A percentile compares a stretch with the other conserved stretches of the same genome.
Conservation (phyloP, 2,797 vertebrate species). For the Selene dorsalis region DNA sequence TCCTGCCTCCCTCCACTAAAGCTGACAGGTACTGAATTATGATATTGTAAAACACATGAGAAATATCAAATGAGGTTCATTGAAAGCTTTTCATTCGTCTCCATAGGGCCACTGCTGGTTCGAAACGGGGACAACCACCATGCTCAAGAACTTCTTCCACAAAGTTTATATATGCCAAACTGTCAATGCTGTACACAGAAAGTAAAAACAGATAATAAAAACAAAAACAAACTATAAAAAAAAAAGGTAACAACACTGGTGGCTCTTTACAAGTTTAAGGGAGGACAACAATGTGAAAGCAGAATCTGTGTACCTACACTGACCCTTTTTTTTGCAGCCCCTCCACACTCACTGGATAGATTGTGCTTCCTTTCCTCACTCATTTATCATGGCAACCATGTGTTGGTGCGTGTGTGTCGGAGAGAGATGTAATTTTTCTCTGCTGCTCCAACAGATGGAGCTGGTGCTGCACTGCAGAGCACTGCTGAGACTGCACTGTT, state of each 20-base stretch:
- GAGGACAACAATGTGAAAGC: background rate
- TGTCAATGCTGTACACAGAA: background rate
- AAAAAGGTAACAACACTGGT: background rate
- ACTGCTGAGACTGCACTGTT: background rate
- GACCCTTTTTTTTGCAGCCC: slow-evolving; percentile 17
- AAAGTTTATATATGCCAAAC: background rate
- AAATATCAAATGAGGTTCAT: slow-evolving; percentile 47
- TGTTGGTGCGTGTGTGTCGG: no score
- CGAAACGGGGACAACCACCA: slow-evolving; percentile 9
- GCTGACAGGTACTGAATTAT: slow-evolving; percentile 61
- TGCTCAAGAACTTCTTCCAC: background rate
- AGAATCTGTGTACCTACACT: slow-evolving; percentile 7
- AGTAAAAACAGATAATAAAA: background rate
- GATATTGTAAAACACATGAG: slow-evolving; percentile 48
- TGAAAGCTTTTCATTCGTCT: slow-evolving; percentile 37
- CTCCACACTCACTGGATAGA: background rate
- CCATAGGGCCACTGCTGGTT: slow-evolving; percentile 4
- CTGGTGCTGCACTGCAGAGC: slow-evolving; percentile 59
- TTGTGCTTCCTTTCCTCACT: slow-evolving; percentile 6
- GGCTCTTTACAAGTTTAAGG: background rate
- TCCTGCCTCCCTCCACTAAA: slow-evolving; percentile 29
- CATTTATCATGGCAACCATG: slow-evolving; percentile 33
- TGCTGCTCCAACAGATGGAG: slow-evolving; percentile 75
- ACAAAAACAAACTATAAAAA: background rate
- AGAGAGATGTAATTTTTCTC: background rate